Evolutionary conservation across 2,888 invertebrate species (phyloP).

Genomic region (Rotaria sp.): DNA sequence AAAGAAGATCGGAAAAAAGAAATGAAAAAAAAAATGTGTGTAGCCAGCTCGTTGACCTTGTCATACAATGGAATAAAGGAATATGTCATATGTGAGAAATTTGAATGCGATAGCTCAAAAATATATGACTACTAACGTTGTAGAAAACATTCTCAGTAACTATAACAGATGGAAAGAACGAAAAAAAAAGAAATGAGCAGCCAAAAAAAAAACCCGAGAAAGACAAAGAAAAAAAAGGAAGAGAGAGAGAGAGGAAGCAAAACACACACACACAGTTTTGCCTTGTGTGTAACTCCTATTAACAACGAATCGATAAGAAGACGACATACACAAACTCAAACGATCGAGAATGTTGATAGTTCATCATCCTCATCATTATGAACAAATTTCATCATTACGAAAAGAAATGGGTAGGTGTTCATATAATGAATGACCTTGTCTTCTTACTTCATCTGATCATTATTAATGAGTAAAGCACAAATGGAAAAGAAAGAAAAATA

Average conservation of each 20-base stretch:
- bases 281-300: background rate
- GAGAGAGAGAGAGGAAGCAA: background rate
- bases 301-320: background rate
- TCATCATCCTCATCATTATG: constrained; percentile 5
- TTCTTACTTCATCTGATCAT: background rate
- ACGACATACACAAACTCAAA: background rate
- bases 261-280: background rate
- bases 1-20: background rate
- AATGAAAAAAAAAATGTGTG: background rate
- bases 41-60: background rate
- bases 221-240: background rate
- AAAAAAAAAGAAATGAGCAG: background rate
- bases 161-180: background rate
- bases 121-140: background rate
- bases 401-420: constrained; percentile 22
- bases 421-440: background rate
- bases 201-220: no score
- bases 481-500: background rate
- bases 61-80: constrained; percentile 2
- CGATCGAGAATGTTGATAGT: constrained; percentile 8
- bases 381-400: background rate
- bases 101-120: background rate
- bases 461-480: background rate
- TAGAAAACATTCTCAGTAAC: background rate
- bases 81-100: background rate